Base-by-base conservation (phyloP, 2,113 vertebrate species). In the Chaenogobius annularis region DNA sequence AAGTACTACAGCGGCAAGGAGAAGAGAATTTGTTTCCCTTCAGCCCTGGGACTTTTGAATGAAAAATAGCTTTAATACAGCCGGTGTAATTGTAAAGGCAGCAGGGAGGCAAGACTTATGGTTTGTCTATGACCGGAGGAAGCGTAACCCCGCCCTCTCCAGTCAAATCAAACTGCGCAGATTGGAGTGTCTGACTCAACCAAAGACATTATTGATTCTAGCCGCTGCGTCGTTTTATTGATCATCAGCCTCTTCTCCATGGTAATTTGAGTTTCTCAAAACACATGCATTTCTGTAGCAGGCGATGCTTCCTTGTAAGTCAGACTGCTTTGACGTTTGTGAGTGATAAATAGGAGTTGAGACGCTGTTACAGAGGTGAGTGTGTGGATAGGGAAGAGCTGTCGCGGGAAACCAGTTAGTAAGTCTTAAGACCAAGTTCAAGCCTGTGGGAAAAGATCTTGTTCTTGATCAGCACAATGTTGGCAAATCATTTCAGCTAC, bases 1-100 rank as follows among this genome's bases (percentile, higher is more conserved):
- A 23, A 63, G 23, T 62, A 37, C 74, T 52, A 67, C 43, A 47
- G 61, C 46, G 22, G 56, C 78, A 63, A 58, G 75, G 59, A 62
- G 68, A 71, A 69, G 56, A 66, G 62, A 58, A 69, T 75, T 77
- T 75, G 55, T 78, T 77, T 70, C 14, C 44, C 58, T 54, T 63
- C 50, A 69, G 83, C 88, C 72, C 68, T 70, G 78, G 80, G 80
- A 81, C 50, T 70, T 68, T 78, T 75, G 52, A 77, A 80, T 88
- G 84, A 91, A 83, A 81, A 82, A 90, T 86, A 43, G 70, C 81
- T 87, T 90, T 86, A 90, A 87, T 84, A 88, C 77, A 83, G 72
- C 59, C 5, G 1, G 59, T 74, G 52, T 84, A 83, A 86, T 83
- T 90, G 79, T 82, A 63, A 74, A 84, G 73, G 76, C 65, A 78